A percentile compares a stretch with the other conserved stretches of the same genome.
Evolutionary conservation across 2,888 invertebrate genomes (phyloP).

Genomic region (Drosophila cognata): DNA sequence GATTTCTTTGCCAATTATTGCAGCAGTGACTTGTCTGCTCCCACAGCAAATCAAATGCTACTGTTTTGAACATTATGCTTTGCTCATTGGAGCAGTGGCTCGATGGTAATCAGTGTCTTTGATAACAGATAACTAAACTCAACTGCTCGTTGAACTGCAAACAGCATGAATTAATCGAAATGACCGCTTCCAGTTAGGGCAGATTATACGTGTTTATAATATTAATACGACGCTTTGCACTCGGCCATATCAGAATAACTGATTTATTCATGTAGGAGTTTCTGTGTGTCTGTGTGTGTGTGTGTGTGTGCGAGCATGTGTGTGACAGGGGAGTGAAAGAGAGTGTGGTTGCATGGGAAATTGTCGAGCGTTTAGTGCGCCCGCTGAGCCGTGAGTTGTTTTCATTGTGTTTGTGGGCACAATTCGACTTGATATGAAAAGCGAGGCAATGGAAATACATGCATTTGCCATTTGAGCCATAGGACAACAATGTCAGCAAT

Average conservation of each 20-base stretch:
- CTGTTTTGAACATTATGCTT: background rate
- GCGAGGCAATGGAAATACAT: slow-evolving; percentile 48
- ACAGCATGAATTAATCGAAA: background rate
- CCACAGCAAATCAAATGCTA: background rate
- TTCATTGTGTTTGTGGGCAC: slow-evolving; percentile 33
- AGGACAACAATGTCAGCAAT: background rate
- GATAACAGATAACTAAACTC: too few species aligned
- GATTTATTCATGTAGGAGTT: slow-evolving; percentile 44
- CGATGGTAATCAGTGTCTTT: background rate
- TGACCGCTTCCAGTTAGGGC: background rate
- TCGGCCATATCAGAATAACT: slow-evolving; percentile 41
- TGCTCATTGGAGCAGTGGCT: background rate
- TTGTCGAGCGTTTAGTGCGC: slow-evolving; percentile 2
- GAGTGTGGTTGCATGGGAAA: background rate
- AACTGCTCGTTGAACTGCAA: background rate
- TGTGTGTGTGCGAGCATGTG: background rate
- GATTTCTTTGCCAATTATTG: background rate
- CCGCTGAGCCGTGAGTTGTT: slow-evolving; percentile 17
- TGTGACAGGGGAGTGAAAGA: background rate
- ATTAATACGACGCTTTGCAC: slow-evolving; percentile 44
- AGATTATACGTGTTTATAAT: slow-evolving; percentile 34
- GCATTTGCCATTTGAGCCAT: slow-evolving; percentile 46
- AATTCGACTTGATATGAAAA: slow-evolving; percentile 43
- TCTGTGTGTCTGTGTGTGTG: slow-evolving; percentile 1
- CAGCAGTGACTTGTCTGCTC: background rate